Evolutionary conservation across 2,888 invertebrate genomes (phyloP), one percentile per base, ranked within the genome.

Genomic region (Drosophila paramelanica): DNA sequence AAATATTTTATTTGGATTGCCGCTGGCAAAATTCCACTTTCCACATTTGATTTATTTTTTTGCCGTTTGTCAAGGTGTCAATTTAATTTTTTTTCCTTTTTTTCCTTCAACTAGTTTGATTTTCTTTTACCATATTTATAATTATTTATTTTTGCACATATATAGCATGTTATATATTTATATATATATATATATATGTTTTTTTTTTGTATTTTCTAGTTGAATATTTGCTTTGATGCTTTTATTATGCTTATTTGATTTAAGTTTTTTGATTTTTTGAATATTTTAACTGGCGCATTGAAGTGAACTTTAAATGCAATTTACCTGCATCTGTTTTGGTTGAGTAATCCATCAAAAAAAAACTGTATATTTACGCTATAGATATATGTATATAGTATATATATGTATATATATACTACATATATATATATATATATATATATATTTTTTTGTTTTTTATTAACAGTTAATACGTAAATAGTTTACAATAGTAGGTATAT

Each of bases 391-490:
- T n/a, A n/a, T n/a, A n/a, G n/a, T n/a, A n/a, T n/a, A n/a, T n/a
- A n/a, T n/a, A n/a, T n/a, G n/a, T n/a, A n/a, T n/a, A n/a, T n/a
- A n/a, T n/a, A n/a, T n/a, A n/a, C n/a, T n/a, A n/a, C n/a, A n/a
- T n/a, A n/a, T n/a, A n/a, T n/a, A n/a, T n/a, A n/a, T n/a, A n/a
- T n/a, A n/a, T n/a, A n/a, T n/a, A n/a, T n/a, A n/a, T n/a, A n/a
- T n/a, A n/a, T n/a, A n/a, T n/a, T n/a, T n/a, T n/a, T n/a, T n/a
- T n/a, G n/a, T n/a, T n/a, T n/a, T n/a, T n/a, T n/a, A n/a, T n/a
- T n/a, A n/a, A 82, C 73, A 78, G 77, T 87, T 55, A 64, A 51
- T 75, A 67, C 58, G 62, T 82, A 87, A 87, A 87, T 87, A 84
- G 85, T 79, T 81, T 87, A 81, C 88, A 83, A 79, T 79, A 83